Conservation (phyloP, 2,888 invertebrate genomes). For the Epinotia nisella region DNA sequence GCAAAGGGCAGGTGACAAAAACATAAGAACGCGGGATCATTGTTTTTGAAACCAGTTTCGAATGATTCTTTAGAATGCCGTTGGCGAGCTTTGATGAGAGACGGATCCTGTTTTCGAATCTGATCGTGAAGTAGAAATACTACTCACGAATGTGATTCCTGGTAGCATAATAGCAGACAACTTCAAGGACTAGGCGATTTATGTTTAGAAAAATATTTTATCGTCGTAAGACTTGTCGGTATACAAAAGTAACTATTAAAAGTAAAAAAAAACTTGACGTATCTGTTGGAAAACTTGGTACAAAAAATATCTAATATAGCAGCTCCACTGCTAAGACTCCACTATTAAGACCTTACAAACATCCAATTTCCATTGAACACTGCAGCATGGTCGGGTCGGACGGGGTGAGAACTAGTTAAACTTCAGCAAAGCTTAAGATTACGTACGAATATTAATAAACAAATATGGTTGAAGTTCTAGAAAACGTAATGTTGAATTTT, state of each 20-base stretch:
- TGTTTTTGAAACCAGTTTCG: constrained; percentile 44
- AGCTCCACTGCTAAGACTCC: too few relatives aligned
- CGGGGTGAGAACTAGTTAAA: constrained; percentile 24
- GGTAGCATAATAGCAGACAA: not conserved
- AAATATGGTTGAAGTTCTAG: not conserved
- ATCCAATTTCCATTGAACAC: constrained; percentile 19
- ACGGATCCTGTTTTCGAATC: constrained; percentile 38
- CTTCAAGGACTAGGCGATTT: not conserved
- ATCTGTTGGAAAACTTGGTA: too few relatives aligned
- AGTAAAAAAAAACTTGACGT: too few relatives aligned
- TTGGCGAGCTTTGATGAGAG: constrained; percentile 44
- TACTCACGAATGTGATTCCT: constrained; percentile 8
- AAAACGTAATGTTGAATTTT: not conserved
- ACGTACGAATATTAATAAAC: constrained; percentile 17
- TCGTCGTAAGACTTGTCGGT: not conserved
- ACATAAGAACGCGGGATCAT: constrained; percentile 41
- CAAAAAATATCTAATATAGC: too few relatives aligned
- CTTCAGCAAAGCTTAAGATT: constrained; percentile 16
- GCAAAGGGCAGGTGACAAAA: constrained; percentile 44
- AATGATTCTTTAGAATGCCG: constrained; percentile 45
- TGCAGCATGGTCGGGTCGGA: not conserved
- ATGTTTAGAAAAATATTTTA: not conserved
- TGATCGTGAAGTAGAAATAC: constrained; percentile 33
- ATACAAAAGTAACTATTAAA: not conserved
- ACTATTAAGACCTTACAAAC: not conserved